A percentile compares a stretch with the other conserved stretches of the same genome.
phyloP scores from a whole-genome alignment of 2,797 vertebrate species.

The Squalus acanthias region DNA sequence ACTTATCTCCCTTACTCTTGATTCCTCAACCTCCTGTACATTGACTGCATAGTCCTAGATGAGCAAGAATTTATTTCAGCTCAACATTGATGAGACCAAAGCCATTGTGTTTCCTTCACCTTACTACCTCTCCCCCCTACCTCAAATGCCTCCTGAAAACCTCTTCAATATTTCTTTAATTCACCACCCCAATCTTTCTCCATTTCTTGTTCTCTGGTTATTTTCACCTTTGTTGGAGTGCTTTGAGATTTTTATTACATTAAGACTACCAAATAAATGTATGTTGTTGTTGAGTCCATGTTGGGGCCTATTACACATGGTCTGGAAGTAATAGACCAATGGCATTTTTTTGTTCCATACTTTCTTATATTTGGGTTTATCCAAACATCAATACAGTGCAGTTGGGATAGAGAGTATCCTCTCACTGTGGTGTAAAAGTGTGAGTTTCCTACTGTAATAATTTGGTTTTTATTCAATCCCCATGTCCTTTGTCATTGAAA shows the following conservation, averaged over 20 bases:
- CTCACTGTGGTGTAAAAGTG: background rate
- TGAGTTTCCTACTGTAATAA: background rate
- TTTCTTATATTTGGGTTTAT: background rate
- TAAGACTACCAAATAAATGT: background rate
- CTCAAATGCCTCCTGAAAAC: background rate
- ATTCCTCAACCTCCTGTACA: background rate
- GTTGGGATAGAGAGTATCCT: background rate
- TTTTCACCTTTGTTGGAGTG: background rate
- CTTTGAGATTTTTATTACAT: background rate
- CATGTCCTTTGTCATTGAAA: background rate
- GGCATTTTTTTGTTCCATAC: background rate
- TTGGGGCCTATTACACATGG: background rate
- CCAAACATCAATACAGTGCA: background rate
- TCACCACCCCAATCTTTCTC: background rate
- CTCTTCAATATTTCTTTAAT: background rate
- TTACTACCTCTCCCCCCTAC: background rate
- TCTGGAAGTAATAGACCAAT: background rate
- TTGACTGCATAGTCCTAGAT: background rate
- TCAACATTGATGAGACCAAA: background rate
- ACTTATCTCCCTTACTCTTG: background rate
- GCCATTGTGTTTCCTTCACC: conserved; percentile 41
- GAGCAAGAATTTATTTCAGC: background rate
- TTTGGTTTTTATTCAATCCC: background rate
- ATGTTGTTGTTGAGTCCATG: background rate
- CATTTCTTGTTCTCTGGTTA: too few species aligned